phyloP scores from a whole-genome alignment of 2,888 invertebrate genomes.

The Thereva nobilitata region DNA sequence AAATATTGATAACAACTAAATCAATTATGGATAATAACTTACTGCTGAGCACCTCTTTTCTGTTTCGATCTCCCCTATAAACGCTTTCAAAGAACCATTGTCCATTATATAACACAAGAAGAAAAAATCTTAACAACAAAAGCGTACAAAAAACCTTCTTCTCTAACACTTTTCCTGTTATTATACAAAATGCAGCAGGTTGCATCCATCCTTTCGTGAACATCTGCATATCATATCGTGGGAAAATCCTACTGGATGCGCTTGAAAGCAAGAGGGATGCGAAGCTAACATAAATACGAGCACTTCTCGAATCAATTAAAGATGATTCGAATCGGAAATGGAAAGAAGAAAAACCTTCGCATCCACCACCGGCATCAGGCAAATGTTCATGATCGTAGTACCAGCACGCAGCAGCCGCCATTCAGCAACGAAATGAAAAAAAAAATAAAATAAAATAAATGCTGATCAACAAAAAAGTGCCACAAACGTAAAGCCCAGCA shows the following conservation, averaged over 20 bases:
- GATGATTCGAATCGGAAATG: conserved; percentile 32
- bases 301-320: conserved; percentile 27
- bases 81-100: no score
- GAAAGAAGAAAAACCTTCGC: conserved; percentile 12
- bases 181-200: conserved; percentile 20
- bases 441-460: conserved; percentile 7
- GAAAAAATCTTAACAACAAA: no score
- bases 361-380: background rate
- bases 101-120: no score
- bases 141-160: no score
- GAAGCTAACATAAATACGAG: conserved; percentile 1
- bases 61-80: no score
- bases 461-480: conserved; percentile 12
- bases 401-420: no score
- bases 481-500: conserved; percentile 6
- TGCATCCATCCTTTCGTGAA: conserved; percentile 14
- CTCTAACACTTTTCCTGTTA: conserved; percentile 14
- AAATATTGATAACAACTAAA: no score
- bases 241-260: conserved; percentile 18
- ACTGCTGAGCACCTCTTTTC: no score
- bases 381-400: no score
- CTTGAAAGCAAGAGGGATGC: conserved; percentile 14
- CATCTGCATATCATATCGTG: conserved; percentile 33
- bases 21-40: no score
- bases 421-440: no score